These are phyloP conservation scores for Ellobium chinense DNA, from an alignment of 2,888 invertebrate genomes.

Conservation along the genomic window DNA sequence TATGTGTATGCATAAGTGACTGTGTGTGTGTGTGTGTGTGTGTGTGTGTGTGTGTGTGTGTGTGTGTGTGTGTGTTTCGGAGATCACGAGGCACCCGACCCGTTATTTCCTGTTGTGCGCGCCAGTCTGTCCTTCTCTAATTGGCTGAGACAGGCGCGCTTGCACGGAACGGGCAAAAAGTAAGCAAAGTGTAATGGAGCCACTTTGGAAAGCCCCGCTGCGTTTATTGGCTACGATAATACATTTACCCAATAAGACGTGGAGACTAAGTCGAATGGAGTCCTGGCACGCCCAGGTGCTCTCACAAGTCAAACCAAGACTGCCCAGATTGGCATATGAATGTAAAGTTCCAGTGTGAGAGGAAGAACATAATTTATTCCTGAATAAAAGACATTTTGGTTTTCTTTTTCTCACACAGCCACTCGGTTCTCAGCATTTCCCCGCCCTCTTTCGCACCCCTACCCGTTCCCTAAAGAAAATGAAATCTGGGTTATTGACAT, in stretches of 20 bases:
- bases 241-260: slow-evolving; percentile 25
- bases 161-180: not conserved
- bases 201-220: not conserved
- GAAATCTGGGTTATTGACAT: too few relatives aligned
- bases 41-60: not conserved
- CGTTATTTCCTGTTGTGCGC: not conserved
- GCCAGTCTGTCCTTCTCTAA: not conserved
- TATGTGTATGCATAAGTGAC: not conserved
- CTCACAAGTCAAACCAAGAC: not conserved
- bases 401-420: too few relatives aligned
- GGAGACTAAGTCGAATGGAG: slow-evolving; percentile 4
- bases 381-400: too few relatives aligned
- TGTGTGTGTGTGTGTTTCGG: not conserved
- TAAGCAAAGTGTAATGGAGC: not conserved
- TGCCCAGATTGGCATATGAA: not conserved
- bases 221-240: slow-evolving; percentile 5
- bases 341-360: too few relatives aligned
- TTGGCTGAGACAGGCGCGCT: not conserved
- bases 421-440: too few relatives aligned
- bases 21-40: not conserved
- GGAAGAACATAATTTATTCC: too few relatives aligned
- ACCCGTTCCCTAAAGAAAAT: too few relatives aligned
- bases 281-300: slow-evolving; percentile 5
- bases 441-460: too few relatives aligned
- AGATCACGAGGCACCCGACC: not conserved